Evolutionary conservation across 2,797 vertebrate genomes (phyloP).

Genomic region (Silurus lanzhouensis): DNA sequence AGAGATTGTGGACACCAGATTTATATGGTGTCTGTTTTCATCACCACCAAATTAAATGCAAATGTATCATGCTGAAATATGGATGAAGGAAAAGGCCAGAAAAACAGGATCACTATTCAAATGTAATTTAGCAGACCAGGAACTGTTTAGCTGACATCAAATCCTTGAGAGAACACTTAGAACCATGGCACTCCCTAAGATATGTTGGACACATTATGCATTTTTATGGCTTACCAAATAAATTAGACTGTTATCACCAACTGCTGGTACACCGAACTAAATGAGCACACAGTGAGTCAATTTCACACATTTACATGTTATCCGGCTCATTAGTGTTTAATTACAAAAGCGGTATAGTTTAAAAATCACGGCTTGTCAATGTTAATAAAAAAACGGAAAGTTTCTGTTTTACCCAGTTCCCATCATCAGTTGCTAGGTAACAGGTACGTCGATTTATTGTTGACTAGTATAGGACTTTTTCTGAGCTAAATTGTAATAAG

Average conservation of each 20-base stretch:
- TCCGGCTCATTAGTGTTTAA: background rate
- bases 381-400: background rate
- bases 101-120: background rate
- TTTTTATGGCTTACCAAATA: slow-evolving; percentile 8
- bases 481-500: background rate
- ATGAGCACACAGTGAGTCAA: background rate
- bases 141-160: background rate
- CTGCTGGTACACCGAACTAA: background rate
- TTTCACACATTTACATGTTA: slow-evolving; percentile 12
- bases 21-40: slow-evolving; percentile 1
- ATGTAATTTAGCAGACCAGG: background rate
- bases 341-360: background rate
- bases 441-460: background rate
- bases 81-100: background rate
- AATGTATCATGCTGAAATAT: slow-evolving; percentile 1
- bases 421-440: background rate
- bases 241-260: background rate
- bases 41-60: background rate
- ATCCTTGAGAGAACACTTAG: background rate
- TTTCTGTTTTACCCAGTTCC: background rate
- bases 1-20: background rate
- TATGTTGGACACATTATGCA: background rate
- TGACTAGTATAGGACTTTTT: background rate
- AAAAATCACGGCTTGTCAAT: background rate
- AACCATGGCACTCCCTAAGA: background rate